Evolutionary conservation across 1,140 invertebrate genomes (phyloP).

Genomic region (Palaemon carinicauda): DNA sequence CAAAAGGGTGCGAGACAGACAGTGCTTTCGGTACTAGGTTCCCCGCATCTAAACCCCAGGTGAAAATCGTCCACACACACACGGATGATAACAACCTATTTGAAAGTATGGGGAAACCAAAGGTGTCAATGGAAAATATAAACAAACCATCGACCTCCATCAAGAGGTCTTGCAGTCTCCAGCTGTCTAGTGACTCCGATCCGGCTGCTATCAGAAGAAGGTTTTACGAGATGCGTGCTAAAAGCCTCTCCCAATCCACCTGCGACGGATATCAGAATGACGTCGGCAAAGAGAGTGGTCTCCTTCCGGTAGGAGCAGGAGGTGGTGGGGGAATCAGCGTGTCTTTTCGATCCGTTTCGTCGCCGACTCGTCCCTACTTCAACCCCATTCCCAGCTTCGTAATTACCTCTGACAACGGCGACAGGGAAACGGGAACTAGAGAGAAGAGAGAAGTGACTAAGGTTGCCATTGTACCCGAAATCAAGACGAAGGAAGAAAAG

Average conservation of each 20-base stretch:
- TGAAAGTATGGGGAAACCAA: background rate
- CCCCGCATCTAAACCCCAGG: background rate
- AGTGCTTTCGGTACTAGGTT: too few relatives aligned
- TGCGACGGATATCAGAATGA: background rate
- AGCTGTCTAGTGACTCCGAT: background rate
- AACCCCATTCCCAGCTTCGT: background rate
- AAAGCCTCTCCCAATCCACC: slow-evolving; percentile 15
- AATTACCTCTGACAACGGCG: background rate
- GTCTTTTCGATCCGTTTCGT: slow-evolving; percentile 30
- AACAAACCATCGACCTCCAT: slow-evolving; percentile 20
- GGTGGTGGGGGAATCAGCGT: slow-evolving; percentile 24
- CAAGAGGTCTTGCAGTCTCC: slow-evolving; percentile 33
- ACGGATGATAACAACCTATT: background rate
- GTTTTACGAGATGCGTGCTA: background rate
- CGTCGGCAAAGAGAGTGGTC: background rate
- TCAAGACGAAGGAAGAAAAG: slow-evolving; percentile 32
- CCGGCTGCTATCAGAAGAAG: background rate
- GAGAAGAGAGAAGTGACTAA: slow-evolving; percentile 42
- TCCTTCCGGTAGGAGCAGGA: background rate
- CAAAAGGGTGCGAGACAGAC: background rate
- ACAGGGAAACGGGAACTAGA: background rate
- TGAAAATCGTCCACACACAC: slow-evolving; percentile 7
- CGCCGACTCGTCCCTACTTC: background rate
- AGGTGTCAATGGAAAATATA: slow-evolving; percentile 15
- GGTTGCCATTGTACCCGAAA: slow-evolving; percentile 31